Evolutionary conservation across 2,888 invertebrate species (phyloP).

Genomic region (Ptilodon capucinus): DNA sequence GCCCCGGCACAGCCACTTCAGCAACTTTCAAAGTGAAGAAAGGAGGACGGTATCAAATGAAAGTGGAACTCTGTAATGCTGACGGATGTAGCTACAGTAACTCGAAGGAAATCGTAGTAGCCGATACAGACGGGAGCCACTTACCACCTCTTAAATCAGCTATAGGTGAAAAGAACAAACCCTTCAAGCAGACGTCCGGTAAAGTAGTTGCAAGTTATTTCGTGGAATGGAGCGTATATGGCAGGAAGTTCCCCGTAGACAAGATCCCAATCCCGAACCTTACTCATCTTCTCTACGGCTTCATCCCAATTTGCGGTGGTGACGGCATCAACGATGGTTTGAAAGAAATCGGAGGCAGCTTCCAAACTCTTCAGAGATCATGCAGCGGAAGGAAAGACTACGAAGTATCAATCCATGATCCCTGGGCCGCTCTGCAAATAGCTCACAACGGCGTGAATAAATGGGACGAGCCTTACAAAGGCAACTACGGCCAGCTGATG

Average conservation of each 20-base stretch:
- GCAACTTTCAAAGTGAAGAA: constrained; percentile 73
- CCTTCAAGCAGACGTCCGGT: constrained; percentile 74
- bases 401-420: constrained; percentile 77
- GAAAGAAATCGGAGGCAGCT: constrained; percentile 77
- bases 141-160: constrained; percentile 67
- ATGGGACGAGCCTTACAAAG: constrained; percentile 79
- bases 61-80: constrained; percentile 68
- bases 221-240: constrained; percentile 78
- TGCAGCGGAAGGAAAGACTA: constrained; percentile 77
- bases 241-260: constrained; percentile 74
- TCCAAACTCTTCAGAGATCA: constrained; percentile 74
- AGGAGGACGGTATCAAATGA: constrained; percentile 73
- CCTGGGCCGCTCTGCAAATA: constrained; percentile 77
- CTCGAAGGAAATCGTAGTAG: constrained; percentile 68
- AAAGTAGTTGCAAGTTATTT: constrained; percentile 76
- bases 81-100: constrained; percentile 73
- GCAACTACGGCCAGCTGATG: constrained; percentile 77
- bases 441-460: constrained; percentile 73
- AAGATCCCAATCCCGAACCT: constrained; percentile 70
- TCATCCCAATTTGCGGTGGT: constrained; percentile 77
- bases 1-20: constrained; percentile 58
- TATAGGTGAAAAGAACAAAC: constrained; percentile 71
- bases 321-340: constrained; percentile 79
- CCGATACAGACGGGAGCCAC: constrained; percentile 77
- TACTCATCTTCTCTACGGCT: constrained; percentile 74